Evolutionary conservation across 2,797 vertebrate species (phyloP).

Genomic region (Steatocranus sp.): DNA sequence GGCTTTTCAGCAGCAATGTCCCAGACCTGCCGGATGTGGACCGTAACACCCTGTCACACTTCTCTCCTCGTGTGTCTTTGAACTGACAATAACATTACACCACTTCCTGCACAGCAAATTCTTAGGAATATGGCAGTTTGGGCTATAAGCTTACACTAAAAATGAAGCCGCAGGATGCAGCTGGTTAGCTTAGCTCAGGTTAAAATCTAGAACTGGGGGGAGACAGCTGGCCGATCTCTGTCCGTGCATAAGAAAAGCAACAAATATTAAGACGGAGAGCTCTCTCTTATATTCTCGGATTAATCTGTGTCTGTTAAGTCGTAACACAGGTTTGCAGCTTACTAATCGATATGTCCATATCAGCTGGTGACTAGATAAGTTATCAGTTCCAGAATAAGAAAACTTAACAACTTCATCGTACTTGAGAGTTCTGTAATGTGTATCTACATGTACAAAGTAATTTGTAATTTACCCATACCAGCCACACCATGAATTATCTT

Average conservation of each 20-base stretch:
- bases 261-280: not conserved
- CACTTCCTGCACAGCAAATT: not conserved
- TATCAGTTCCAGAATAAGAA: not conserved
- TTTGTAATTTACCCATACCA: conserved; percentile 63
- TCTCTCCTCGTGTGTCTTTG: conserved; percentile 60
- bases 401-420: not conserved
- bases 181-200: not conserved
- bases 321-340: not conserved
- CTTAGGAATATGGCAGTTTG: not conserved
- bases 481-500: conserved; percentile 76
- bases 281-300: not conserved
- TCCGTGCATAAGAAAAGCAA: not conserved
- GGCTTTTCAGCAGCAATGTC: conserved; percentile 50
- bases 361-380: not conserved
- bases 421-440: conserved; percentile 8
- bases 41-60: conserved; percentile 14
- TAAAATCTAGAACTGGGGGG: not conserved
- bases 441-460: conserved; percentile 50
- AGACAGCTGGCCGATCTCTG: not conserved
- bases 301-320: not conserved
- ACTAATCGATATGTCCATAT: not conserved
- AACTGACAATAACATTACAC: conserved; percentile 57
- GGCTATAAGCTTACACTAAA: not conserved
- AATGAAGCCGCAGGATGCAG: not conserved
- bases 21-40: conserved; percentile 40